Evolutionary conservation across 1,140 invertebrate species (phyloP), one percentile per base, ranked within the genome.

Genomic region (Atta colombica): DNA sequence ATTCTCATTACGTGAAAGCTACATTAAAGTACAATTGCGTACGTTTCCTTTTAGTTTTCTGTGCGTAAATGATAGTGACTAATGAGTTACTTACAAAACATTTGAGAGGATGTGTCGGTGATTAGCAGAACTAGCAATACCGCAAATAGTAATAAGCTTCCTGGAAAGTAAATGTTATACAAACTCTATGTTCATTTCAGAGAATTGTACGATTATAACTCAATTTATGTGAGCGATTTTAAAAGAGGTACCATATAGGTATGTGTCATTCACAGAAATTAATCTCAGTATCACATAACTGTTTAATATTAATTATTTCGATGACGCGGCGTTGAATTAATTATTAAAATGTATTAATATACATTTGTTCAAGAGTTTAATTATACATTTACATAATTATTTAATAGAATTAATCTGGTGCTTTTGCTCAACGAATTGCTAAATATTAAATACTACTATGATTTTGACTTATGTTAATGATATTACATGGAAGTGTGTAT

Each of bases 1-100:
- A 25, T 80, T 80, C 14, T 16, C 3, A 31, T 10, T 25, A 1
- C 6, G 8, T 21, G 16, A n/a, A n/a, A 77, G 0, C 2, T 45
- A 28, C 16, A 31, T 10, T 31, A 28, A 63, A 77, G 49, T 49
- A 5, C 21, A 35, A 45, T 39, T 58, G 28, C 31, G 0, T 55
- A 45, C 6, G 3, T 77, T 63, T 58, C 2, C 31, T 18, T 2
- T 69, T 6, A 12, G 35, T 84, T 74, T 63, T 55, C 8, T n/a
- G 14, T 18, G 28, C 21, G 39, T 86, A 55, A 31, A 6, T 7
- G n/a, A 31, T 77, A 45, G 8, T 31, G 3, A 77, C 21, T 21
- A 21, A 21, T 21, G 21, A 21, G 21, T 88, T 82, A 91, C 89
- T 91, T 91, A 91, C 90, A 10, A 49, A 88, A 90, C 16, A 75